Conservation (phyloP, 2,113 vertebrate genomes). For the Solea solea region DNA sequence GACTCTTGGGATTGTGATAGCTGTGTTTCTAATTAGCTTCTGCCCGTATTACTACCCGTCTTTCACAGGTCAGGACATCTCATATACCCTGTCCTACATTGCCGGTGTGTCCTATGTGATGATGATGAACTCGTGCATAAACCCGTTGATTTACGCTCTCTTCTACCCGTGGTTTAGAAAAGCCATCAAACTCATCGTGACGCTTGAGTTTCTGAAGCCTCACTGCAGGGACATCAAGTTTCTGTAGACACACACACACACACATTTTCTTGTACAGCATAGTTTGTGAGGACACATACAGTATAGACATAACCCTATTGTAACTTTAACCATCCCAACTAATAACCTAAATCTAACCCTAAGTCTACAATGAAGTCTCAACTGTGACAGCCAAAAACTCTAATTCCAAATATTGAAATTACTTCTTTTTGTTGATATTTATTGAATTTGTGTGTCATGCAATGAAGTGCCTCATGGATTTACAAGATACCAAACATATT, state of each 20-base stretch:
- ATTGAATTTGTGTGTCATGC: too few relatives aligned
- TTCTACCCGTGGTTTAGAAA: constrained; percentile 69
- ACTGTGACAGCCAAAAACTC: too few relatives aligned
- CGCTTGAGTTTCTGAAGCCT: constrained; percentile 34
- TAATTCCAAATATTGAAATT: too few relatives aligned
- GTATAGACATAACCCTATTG: too few relatives aligned
- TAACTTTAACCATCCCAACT: too few relatives aligned
- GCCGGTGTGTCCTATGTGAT: constrained; percentile 41
- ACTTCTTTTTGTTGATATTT: too few relatives aligned
- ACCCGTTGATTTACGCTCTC: constrained; percentile 60
- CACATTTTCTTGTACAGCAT: too few relatives aligned
- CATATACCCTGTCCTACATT: constrained; percentile 3
- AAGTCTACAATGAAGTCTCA: too few relatives aligned
- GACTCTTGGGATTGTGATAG: constrained; percentile 52
- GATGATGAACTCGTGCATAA: constrained; percentile 47
- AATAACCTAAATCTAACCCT: too few relatives aligned
- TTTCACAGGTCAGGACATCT: constrained; percentile 15
- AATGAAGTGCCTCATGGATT: too few relatives aligned
- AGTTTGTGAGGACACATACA: too few relatives aligned
- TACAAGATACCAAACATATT: too few relatives aligned
- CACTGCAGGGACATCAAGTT: constrained; percentile 9
- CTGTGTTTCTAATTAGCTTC: constrained; percentile 53
- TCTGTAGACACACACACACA: constrained; percentile 2
- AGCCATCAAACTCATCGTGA: constrained; percentile 65
- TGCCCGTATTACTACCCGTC: constrained; percentile 48